Percentiles rank a stretch among this genome's conserved stretches.
These are phyloP conservation scores for Malurus elegans DNA, from an alignment of 2,113 vertebrate species.

Conservation along the genomic window DNA sequence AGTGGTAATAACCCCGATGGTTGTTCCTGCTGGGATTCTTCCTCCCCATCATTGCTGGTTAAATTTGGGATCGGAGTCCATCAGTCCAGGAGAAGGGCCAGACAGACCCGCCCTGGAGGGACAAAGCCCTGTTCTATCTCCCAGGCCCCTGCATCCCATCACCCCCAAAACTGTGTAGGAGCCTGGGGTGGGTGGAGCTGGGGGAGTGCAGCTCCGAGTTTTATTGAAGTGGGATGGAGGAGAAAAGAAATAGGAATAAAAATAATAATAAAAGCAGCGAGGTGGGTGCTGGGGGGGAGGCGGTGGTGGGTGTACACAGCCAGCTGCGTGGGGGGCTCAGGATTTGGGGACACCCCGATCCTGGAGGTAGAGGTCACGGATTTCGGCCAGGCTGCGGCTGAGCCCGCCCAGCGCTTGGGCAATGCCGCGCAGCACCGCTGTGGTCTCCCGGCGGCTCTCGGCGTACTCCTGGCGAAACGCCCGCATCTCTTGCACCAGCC, in stretches of 20 bases:
- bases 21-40: neutral
- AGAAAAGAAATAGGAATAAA: neutral
- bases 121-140: neutral
- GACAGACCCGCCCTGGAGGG: rapidly evolving
- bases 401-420: constrained; percentile 16
- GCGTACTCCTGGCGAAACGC: constrained; percentile 37
- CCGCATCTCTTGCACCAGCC: constrained; percentile 44
- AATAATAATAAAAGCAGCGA: neutral
- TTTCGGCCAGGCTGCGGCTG: constrained; percentile 13
- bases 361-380: constrained; percentile 52
- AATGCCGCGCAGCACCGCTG: neutral
- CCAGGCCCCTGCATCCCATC: neutral
- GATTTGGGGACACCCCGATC: neutral
- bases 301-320: neutral
- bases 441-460: constrained; percentile 36
- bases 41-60: neutral
- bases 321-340: constrained; percentile 31
- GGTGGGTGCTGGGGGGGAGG: neutral
- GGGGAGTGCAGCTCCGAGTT: neutral
- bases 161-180: neutral
- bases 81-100: neutral
- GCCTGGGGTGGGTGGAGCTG: neutral
- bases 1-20: neutral
- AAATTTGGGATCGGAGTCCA: neutral
- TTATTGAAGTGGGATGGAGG: neutral